Base-by-base conservation (phyloP, 2,113 vertebrate species). In the Gadus chalcogrammus region DNA sequence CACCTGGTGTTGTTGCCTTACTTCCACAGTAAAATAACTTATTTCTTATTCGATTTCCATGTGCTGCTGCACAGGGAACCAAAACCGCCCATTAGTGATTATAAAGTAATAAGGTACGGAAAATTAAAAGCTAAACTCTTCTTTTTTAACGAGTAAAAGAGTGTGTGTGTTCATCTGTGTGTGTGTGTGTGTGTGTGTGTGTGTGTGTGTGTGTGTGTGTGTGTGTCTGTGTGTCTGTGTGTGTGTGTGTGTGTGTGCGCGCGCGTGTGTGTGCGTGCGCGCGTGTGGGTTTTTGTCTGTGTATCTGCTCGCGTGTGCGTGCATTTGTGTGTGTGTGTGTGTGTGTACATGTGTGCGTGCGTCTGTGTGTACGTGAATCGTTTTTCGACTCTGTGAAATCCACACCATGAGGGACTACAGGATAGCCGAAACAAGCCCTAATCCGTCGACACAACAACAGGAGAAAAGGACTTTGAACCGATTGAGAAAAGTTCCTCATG, bases 331-430 rank as follows among this genome's bases (percentile, higher is more conserved):
- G 17, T 60, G 58, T 60, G 58, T 28, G 12, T 17, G 2, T 53
- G 52, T 53, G 58, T 18, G 58, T 59, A 3, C 35, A 17, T 59
- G 55, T 35, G 55, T 60, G 67, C 38, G 17, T 59, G 52, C 16
- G 28, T 64, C 35, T 71, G 73, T 65, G 70, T 79, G 62, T 75
- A 20, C 68, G 12, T 56, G 53, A 48, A 8, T 53, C 56, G 31
- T 69, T 20, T 75, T 24, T 63, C 22, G 61, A 68, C 42, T 71
- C 1, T 48, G 42, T 8, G 42, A 48, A 7, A 7, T 48, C 42
- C 42, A 11, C 42, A 48, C 42, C 42, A 12, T 13, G 42, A 48
- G 42, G 42, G 42, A 48, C 8, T 48, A 12, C 42, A 13, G 42
- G 42, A 48, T 48, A 12, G 8, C 12, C 8, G 42, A 48, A 48